Evolutionary conservation across 1,140 invertebrate genomes (phyloP).

Genomic region (Cyrtorhinus lividipennis): DNA sequence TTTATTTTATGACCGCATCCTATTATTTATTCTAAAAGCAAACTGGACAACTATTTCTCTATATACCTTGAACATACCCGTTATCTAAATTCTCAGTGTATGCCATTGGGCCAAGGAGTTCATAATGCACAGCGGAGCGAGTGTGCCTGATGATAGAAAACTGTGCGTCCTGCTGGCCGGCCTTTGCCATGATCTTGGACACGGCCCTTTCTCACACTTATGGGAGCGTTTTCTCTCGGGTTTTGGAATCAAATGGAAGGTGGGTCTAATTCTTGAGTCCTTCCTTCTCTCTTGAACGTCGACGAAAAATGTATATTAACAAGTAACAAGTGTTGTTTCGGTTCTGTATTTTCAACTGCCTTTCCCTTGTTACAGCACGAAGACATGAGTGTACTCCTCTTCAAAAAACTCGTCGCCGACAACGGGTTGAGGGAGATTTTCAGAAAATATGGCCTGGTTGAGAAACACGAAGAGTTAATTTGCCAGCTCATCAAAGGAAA

Average conservation of each 20-base stretch:
- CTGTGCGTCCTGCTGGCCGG: slow-evolving; percentile 40
- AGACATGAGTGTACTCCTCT: slow-evolving; percentile 32
- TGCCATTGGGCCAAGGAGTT: slow-evolving; percentile 26
- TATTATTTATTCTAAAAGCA: too few relatives aligned
- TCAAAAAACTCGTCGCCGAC: slow-evolving; percentile 32
- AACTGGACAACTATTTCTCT: too few relatives aligned
- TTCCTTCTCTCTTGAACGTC: too few relatives aligned
- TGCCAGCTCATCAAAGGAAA: slow-evolving; percentile 33
- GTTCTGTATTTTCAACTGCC: too few relatives aligned
- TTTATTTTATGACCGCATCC: too few relatives aligned
- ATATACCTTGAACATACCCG: too few relatives aligned
- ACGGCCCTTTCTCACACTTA: slow-evolving; percentile 48
- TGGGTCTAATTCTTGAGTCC: slow-evolving; percentile 22
- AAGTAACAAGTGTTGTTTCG: too few relatives aligned
- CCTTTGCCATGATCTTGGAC: slow-evolving; percentile 52
- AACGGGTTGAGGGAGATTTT: slow-evolving; percentile 29
- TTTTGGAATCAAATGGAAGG: slow-evolving; percentile 29
- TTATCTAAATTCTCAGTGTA: too few relatives aligned
- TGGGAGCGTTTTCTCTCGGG: slow-evolving; percentile 37
- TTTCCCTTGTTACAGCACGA: slow-evolving; percentile 36
- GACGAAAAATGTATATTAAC: too few relatives aligned
- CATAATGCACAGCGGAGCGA: neutral
- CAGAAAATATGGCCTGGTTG: slow-evolving; percentile 24
- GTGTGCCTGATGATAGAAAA: slow-evolving; percentile 18
- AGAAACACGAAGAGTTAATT: slow-evolving; percentile 31